Base-by-base conservation (phyloP, 2,888 invertebrate genomes). In the Folsomia candida region DNA sequence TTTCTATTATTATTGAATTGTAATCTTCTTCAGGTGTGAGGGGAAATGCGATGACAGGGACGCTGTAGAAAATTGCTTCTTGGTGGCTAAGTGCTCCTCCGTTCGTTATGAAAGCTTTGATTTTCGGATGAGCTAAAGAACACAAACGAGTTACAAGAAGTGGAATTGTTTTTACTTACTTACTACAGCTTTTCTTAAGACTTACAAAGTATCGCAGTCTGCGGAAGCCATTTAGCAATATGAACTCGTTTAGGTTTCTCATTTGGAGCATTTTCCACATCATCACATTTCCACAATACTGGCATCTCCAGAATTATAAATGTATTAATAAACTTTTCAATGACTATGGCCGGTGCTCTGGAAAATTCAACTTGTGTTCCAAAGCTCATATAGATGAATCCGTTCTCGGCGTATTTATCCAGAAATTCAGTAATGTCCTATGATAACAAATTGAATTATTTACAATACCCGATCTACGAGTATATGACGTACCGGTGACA, bases 371-470 rank as follows among this genome's bases (percentile, higher is more conserved):
- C 75, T 58, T 73, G 71, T 24, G 74, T 74, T 25, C 79, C 79
- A 67, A 79, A 79, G 63, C 77, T 78, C 9, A 79, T 51, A 29
- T 76, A 78, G 37, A 80, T 73, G 28, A 78, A 75, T 1, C 76
- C 76, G 6, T 75, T 68, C n/a, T 76, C 64, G 1, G 76, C 71
- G 25, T 67, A 69, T 11, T 66, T 71, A 1, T 72, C 67, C 1
- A 80, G 62, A 57, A 80, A 78, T 26, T 77, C 73, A 14, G 63
- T 69, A 9, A 79, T 60, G 20, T 78, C 74, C 78, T 79, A 26
- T 27, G 26, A 57, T 27, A 51, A n/a, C 29, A 47, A 57, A 9
- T n/a, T n/a, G n/a, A n/a, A n/a, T n/a, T n/a, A n/a, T n/a, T n/a
- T n/a, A n/a, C n/a, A n/a, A n/a, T n/a, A n/a, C n/a, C n/a, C n/a